A percentile compares a stretch with the other conserved stretches of the same genome.
These are phyloP conservation scores for Xylophagus ater DNA, from an alignment of 2,888 invertebrate species.

Conservation along the genomic window DNA sequence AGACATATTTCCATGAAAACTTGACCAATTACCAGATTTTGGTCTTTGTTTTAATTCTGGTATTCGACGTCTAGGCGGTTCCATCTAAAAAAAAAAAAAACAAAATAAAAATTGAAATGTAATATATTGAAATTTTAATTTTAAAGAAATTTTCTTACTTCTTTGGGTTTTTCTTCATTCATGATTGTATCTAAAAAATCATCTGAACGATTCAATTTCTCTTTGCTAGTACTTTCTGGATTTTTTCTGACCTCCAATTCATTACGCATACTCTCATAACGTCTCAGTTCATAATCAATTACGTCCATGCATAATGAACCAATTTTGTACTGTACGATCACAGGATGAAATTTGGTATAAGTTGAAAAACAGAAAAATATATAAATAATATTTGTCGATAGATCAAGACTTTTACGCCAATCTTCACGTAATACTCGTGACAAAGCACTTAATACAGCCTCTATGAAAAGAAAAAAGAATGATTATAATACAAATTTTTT, in stretches of 20 bases:
- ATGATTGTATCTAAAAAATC: slow-evolving; percentile 36
- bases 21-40: slow-evolving; percentile 61
- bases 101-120: background rate
- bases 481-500: slow-evolving; percentile 8
- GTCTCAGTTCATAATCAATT: slow-evolving; percentile 84
- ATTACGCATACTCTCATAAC: slow-evolving; percentile 87
- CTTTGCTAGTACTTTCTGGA: slow-evolving; percentile 35
- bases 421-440: slow-evolving; percentile 93
- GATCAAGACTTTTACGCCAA: slow-evolving; percentile 91
- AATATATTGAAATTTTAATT: background rate
- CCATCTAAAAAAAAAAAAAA: slow-evolving; percentile 33
- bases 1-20: slow-evolving; percentile 40
- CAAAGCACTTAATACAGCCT: slow-evolving; percentile 88
- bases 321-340: slow-evolving; percentile 93
- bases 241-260: slow-evolving; percentile 49
- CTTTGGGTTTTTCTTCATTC: slow-evolving; percentile 40
- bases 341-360: slow-evolving; percentile 87
- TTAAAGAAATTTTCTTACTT: slow-evolving; percentile 23
- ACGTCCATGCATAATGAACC: slow-evolving; percentile 95
- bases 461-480: slow-evolving; percentile 41
- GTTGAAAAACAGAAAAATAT: slow-evolving; percentile 96
- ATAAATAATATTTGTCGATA: slow-evolving; percentile 92
- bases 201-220: slow-evolving; percentile 33
- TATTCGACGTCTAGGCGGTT: slow-evolving; percentile 57
- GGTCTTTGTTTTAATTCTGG: slow-evolving; percentile 62